Conservation (phyloP, 1,140 invertebrate species). For the Sminthurides bifidus region DNA sequence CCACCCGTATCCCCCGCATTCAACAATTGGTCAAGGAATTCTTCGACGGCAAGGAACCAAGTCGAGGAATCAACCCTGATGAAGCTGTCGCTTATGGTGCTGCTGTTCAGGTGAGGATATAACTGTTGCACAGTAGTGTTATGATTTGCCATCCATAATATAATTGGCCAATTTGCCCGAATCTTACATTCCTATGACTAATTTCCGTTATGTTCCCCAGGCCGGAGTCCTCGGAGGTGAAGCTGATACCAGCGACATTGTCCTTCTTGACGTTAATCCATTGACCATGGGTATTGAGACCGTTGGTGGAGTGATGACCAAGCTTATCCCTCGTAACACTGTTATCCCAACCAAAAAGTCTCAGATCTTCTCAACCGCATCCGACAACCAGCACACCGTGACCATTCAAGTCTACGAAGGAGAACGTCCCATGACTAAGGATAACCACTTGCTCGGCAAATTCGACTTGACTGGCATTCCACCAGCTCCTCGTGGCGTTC, state of each 20-base stretch:
- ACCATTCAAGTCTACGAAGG: conserved; percentile 97
- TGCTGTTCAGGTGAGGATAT: conserved; percentile 75
- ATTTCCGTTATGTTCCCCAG: not conserved
- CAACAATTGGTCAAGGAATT: conserved; percentile 98
- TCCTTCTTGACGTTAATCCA: conserved; percentile 94
- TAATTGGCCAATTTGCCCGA: too few species aligned
- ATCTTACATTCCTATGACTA: not conserved
- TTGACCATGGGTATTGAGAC: conserved; percentile 98
- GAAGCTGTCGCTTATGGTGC: conserved; percentile 97
- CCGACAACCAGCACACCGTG: conserved; percentile 97
- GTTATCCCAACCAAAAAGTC: conserved; percentile 99
- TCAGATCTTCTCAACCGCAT: conserved; percentile 97
- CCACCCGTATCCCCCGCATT: conserved; percentile 97
- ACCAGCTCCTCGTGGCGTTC: conserved; percentile 90
- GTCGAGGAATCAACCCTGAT: conserved; percentile 91
- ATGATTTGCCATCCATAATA: too few species aligned
- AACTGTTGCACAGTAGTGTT: too few species aligned
- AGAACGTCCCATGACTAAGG: conserved; percentile 98
- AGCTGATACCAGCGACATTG: conserved; percentile 91
- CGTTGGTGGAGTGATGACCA: conserved; percentile 99
- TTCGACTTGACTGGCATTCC: conserved; percentile 98
- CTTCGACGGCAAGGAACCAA: conserved; percentile 96
- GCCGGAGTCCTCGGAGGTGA: conserved; percentile 56
- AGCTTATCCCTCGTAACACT: conserved; percentile 63
- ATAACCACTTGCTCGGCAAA: conserved; percentile 94